These are phyloP conservation scores for Eucriotettix oculatus DNA, from an alignment of 2,888 invertebrate genomes.

Conservation along the genomic window DNA sequence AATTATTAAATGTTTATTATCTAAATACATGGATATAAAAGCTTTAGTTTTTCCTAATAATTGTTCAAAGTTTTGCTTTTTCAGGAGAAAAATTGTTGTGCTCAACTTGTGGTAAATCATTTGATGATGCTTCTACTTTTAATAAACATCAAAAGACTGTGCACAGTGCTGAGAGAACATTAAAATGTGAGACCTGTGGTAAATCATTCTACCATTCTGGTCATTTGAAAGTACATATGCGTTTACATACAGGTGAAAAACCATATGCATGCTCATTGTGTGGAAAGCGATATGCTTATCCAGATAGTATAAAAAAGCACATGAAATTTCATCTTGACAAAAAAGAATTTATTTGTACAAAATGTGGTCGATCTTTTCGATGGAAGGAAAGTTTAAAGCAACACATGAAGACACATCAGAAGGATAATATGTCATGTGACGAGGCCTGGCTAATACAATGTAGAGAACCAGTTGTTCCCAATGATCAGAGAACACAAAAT, in stretches of 20 bases:
- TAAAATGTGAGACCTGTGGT: background rate
- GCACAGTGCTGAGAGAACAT: background rate
- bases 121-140: background rate
- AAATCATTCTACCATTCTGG: conserved; percentile 1
- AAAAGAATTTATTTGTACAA: background rate
- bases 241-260: background rate
- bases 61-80: background rate
- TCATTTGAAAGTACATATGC: background rate
- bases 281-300: background rate
- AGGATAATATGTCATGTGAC: too few species aligned
- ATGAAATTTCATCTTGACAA: background rate
- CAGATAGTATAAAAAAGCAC: conserved; percentile 1
- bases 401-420: background rate
- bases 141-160: conserved; percentile 1
- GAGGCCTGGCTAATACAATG: too few species aligned
- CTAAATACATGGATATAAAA: too few species aligned
- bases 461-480: too few species aligned
- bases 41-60: background rate
- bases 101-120: background rate
- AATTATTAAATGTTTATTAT: too few species aligned
- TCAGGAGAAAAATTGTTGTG: conserved; percentile 2
- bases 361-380: background rate
- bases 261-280: background rate
- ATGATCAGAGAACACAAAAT: too few species aligned
- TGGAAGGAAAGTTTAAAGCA: background rate